Evolutionary conservation across 2,888 invertebrate genomes (phyloP).

Genomic region (Cataglyphis livida): DNA sequence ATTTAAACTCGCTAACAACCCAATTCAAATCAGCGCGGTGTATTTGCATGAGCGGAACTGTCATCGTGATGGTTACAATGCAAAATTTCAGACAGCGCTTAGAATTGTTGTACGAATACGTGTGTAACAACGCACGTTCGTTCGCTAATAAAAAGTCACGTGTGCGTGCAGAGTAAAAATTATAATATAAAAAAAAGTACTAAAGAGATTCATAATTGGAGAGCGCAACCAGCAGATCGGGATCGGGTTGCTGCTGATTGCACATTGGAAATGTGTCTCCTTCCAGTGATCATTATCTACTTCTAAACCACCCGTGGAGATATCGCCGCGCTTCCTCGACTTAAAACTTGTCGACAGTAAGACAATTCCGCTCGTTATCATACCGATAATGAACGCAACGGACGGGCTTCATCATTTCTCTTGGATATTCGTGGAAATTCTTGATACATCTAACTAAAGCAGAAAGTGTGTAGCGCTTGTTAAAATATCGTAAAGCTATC

Average conservation of each 20-base stretch:
- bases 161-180: not conserved
- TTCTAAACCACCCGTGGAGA: conserved; percentile 17
- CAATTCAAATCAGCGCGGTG: conserved; percentile 35
- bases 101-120: not conserved
- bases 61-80: conserved; percentile 15
- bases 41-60: conserved; percentile 37
- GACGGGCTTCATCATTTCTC: conserved; percentile 38
- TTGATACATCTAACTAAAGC: not conserved
- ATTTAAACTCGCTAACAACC: conserved; percentile 35
- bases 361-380: conserved; percentile 62
- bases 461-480: not conserved
- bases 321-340: not conserved
- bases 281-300: conserved; percentile 36
- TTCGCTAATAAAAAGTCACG: not conserved
- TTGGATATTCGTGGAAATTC: not conserved
- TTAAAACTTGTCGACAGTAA: conserved; percentile 54
- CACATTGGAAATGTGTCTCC: not conserved
- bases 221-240: not conserved
- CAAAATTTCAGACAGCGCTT: not conserved
- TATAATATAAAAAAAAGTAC: not conserved
- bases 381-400: conserved; percentile 58
- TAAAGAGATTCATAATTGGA: conserved; percentile 21
- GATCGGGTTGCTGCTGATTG: not conserved
- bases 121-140: not conserved
- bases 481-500: not conserved